These are phyloP conservation scores for Hydrotaea cyrtoneurina DNA, from an alignment of 2,888 invertebrate species.

Conservation along the genomic window DNA sequence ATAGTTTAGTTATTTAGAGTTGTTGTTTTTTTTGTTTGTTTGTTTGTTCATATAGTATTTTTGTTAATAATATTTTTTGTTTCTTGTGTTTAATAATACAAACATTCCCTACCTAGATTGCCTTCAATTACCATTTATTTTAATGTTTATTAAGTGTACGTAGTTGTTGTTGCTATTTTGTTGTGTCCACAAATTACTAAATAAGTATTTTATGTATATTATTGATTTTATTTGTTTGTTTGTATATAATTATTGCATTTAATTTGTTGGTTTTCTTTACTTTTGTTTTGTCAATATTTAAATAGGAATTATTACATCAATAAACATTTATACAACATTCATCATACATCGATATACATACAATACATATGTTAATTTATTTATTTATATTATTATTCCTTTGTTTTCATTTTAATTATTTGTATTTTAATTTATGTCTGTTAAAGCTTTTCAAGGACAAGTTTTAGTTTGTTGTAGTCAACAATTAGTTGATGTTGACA, in stretches of 20 bases:
- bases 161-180: slow-evolving; percentile 4
- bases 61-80: background rate
- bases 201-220: slow-evolving; percentile 26
- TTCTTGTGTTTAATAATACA: slow-evolving; percentile 57
- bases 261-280: slow-evolving; percentile 9
- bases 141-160: slow-evolving; percentile 24
- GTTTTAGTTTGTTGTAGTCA: slow-evolving; percentile 43
- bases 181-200: slow-evolving; percentile 60
- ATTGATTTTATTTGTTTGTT: background rate
- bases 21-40: slow-evolving; percentile 8
- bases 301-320: slow-evolving; percentile 53
- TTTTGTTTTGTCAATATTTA: slow-evolving; percentile 22
- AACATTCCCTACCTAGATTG: slow-evolving; percentile 78
- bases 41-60: too few relatives aligned
- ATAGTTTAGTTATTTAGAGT: slow-evolving; percentile 18
- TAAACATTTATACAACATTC: slow-evolving; percentile 65
- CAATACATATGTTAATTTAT: background rate
- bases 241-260: slow-evolving; percentile 59
- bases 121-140: slow-evolving; percentile 73
- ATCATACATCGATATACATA: slow-evolving; percentile 46
- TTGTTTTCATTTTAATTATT: slow-evolving; percentile 12
- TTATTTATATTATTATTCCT: background rate
- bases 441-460: slow-evolving; percentile 65
- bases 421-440: background rate
- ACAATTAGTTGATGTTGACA: slow-evolving; percentile 2